These are phyloP conservation scores for Phyllotreta cruciferae DNA, from an alignment of 2,888 invertebrate genomes.

Conservation along the genomic window DNA sequence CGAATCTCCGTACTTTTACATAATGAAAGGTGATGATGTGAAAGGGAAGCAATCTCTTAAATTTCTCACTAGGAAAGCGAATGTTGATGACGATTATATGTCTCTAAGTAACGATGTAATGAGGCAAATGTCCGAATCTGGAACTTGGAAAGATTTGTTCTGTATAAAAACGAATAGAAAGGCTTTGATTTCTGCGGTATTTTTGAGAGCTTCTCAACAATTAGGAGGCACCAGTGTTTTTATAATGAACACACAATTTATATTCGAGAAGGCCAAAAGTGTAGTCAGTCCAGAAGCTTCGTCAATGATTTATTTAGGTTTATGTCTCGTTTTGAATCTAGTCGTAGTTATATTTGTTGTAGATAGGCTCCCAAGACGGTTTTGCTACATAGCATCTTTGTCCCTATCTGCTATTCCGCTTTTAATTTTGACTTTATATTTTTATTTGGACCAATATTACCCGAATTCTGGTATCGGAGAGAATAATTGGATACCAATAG, in stretches of 20 bases:
- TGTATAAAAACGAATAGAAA: slow-evolving; percentile 48
- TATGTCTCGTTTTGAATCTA: slow-evolving; percentile 39
- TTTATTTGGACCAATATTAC: slow-evolving; percentile 43
- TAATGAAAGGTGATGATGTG: slow-evolving; percentile 45
- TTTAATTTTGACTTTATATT: slow-evolving; percentile 41
- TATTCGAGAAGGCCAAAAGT: slow-evolving; percentile 53
- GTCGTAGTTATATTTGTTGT: slow-evolving; percentile 42
- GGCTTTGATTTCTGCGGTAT: slow-evolving; percentile 47
- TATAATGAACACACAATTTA: slow-evolving; percentile 49
- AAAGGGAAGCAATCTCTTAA: slow-evolving; percentile 46
- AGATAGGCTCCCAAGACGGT: slow-evolving; percentile 45
- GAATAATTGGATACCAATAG: slow-evolving; percentile 51
- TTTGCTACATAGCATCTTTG: slow-evolving; percentile 44
- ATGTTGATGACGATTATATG: slow-evolving; percentile 47
- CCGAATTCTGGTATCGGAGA: slow-evolving; percentile 40
- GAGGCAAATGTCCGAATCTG: slow-evolving; percentile 52
- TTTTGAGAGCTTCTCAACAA: slow-evolving; percentile 51
- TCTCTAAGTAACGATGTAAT: slow-evolving; percentile 47
- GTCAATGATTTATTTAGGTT: slow-evolving; percentile 44
- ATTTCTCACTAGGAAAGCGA: slow-evolving; percentile 42
- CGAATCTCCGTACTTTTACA: slow-evolving; percentile 59
- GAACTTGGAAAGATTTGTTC: slow-evolving; percentile 51
- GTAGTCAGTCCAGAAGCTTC: slow-evolving; percentile 38
- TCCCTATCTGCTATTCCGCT: slow-evolving; percentile 42
- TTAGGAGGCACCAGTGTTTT: slow-evolving; percentile 49